Percentiles rank a stretch among this genome's conserved stretches.
Evolutionary conservation across 2,888 invertebrate genomes (phyloP).

Genomic region (Ceraclea dissimilis): DNA sequence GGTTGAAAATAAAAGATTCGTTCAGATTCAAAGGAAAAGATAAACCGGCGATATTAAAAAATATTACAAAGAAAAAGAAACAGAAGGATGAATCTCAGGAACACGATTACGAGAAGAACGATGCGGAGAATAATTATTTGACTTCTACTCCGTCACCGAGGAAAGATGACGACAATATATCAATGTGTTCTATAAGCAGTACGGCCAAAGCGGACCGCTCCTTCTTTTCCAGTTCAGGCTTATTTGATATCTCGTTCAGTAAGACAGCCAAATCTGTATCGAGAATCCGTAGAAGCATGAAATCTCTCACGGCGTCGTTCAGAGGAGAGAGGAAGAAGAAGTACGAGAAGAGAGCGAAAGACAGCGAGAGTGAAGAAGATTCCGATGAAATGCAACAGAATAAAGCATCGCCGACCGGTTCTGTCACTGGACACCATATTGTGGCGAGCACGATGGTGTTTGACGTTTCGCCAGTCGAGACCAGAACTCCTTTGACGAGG

Average conservation of each 20-base stretch:
- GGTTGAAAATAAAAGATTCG: slow-evolving; percentile 46
- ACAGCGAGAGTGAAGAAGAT: slow-evolving; percentile 38
- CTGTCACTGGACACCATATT: background rate
- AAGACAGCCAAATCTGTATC: slow-evolving; percentile 46
- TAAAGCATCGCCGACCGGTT: slow-evolving; percentile 36
- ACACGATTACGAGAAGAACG: slow-evolving; percentile 10
- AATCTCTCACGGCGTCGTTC: slow-evolving; percentile 48
- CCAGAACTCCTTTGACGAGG: slow-evolving; percentile 33
- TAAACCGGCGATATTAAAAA: slow-evolving; percentile 44
- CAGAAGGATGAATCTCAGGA: slow-evolving; percentile 9
- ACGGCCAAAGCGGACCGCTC: slow-evolving; percentile 32
- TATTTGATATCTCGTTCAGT: slow-evolving; percentile 46
- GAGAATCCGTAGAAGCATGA: slow-evolving; percentile 43
- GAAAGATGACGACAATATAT: slow-evolving; percentile 43
- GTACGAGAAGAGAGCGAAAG: slow-evolving; percentile 43
- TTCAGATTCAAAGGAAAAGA: slow-evolving; percentile 42
- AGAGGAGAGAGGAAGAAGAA: slow-evolving; percentile 47
- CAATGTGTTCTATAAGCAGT: slow-evolving; percentile 44
- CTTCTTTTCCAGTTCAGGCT: slow-evolving; percentile 34
- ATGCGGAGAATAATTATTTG: slow-evolving; percentile 24
- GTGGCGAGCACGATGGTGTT: slow-evolving; percentile 3
- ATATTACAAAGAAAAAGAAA: slow-evolving; percentile 34
- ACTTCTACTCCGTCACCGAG: slow-evolving; percentile 46
- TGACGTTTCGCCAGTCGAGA: slow-evolving; percentile 18
- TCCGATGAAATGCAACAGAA: slow-evolving; percentile 29